Evolutionary conservation across 1,140 invertebrate species (phyloP), one percentile per base, ranked within the genome.

Genomic region (Metaphire vulgaris): DNA sequence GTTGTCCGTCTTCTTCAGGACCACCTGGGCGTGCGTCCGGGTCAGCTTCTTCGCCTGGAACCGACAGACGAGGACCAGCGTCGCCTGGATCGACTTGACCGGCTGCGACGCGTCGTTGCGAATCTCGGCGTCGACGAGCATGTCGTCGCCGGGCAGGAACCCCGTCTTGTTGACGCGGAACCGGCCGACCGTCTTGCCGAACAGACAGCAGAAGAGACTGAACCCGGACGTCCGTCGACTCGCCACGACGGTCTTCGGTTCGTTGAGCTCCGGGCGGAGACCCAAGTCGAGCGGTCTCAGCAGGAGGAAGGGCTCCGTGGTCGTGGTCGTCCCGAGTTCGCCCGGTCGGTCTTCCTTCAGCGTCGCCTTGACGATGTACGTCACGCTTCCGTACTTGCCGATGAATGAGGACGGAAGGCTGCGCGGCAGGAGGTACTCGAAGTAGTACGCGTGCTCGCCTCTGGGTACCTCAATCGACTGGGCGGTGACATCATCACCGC

Each of bases 371-470:
- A 86, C 77, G 30, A 85, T 81, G 76, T 86, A 86, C 6, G 85
- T 85, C 12, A 86, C 82, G 79, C 84, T 86, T 32, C 85, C 85
- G 75, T 79, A 84, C 76, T 85, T 86, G 64, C 85, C 85, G 76
- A 86, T 86, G 77, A 82, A 86, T 0, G 85, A 86, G 2, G 84
- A 85, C 0, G 85, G 85, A 0, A 86, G 79, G 75, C 82, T 83
- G 0, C 81, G 79, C 0, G 83, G 82, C 0, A 86, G 82, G 41
- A 79, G 76, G 74, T 85, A 86, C 32, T 83, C 80, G 75, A 86
- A 84, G 1, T 82, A 80, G 76, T 84, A 85, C 1, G 81, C 70
- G 67, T 85, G 82, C 29, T 32, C 56, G 0, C 85, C 85, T 6
- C 72, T 76, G 0, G 67, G 32, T 15, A 85, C 67, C 29, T 65